These are phyloP conservation scores for Bradypodion ventrale DNA, from an alignment of 2,797 vertebrate genomes.

Conservation along the genomic window DNA sequence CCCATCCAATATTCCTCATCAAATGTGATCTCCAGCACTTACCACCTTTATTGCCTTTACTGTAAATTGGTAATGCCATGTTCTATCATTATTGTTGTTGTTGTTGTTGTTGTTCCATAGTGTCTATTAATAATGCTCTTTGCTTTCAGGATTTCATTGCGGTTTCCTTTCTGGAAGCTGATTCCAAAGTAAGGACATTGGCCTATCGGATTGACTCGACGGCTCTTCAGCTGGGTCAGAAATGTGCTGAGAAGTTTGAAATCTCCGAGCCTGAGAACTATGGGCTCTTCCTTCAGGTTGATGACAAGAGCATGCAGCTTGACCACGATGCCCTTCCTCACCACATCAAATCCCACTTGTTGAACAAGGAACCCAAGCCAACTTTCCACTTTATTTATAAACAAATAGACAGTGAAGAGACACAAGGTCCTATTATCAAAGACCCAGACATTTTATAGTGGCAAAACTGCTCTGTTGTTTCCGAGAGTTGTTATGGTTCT, in stretches of 20 bases:
- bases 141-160: conserved; percentile 90
- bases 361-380: conserved; percentile 81
- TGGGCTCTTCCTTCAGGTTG: conserved; percentile 78
- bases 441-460: conserved; percentile 74
- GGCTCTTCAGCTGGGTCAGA: conserved; percentile 80
- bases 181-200: conserved; percentile 85
- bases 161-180: conserved; percentile 85
- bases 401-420: conserved; percentile 62
- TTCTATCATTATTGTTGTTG: background rate
- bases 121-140: conserved; percentile 21
- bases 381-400: conserved; percentile 92
- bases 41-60: background rate
- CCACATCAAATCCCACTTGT: conserved; percentile 83
- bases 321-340: conserved; percentile 85
- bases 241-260: conserved; percentile 87
- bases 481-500: conserved; percentile 36
- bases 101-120: background rate
- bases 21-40: background rate
- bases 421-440: conserved; percentile 63
- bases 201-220: conserved; percentile 82
- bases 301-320: conserved; percentile 77
- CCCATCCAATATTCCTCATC: background rate
- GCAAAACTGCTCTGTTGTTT: background rate
- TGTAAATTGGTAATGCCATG: background rate
- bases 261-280: conserved; percentile 76